These are phyloP conservation scores for Triplophysa yarkandensis DNA, from an alignment of 2,797 vertebrate genomes.

Conservation along the genomic window DNA sequence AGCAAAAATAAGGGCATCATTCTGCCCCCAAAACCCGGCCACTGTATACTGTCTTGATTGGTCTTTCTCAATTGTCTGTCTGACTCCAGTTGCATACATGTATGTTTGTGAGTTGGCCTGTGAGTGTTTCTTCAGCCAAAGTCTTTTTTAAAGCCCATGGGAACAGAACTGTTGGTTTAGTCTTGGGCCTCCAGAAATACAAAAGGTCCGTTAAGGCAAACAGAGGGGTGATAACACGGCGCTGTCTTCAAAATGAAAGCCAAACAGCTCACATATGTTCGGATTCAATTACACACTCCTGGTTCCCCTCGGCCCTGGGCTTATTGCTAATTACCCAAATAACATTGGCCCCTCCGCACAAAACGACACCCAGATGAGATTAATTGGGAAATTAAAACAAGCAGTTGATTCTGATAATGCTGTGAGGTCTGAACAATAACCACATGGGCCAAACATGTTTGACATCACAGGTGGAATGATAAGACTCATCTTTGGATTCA, in stretches of 20 bases:
- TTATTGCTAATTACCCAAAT: slow-evolving; percentile 57
- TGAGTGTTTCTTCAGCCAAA: slow-evolving; percentile 18
- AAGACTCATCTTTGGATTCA: slow-evolving; percentile 28
- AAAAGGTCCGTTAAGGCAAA: slow-evolving; percentile 69
- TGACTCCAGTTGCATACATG: slow-evolving; percentile 7
- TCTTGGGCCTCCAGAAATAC: slow-evolving; percentile 70
- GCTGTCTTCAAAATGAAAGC: slow-evolving; percentile 71
- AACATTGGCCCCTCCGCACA: slow-evolving; percentile 22
- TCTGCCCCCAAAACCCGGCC: slow-evolving; percentile 17
- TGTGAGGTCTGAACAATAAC: slow-evolving; percentile 39
- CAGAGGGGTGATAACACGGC: slow-evolving; percentile 66
- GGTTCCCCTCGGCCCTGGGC: slow-evolving; percentile 43
- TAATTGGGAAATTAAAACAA: slow-evolving; percentile 58
- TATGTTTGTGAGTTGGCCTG: slow-evolving; percentile 10
- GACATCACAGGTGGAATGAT: slow-evolving; percentile 52
- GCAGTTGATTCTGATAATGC: slow-evolving; percentile 51
- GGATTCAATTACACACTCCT: slow-evolving; percentile 72
- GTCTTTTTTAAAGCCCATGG: slow-evolving; percentile 59
- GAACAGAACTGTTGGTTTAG: slow-evolving; percentile 71
- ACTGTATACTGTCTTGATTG: slow-evolving; percentile 35
- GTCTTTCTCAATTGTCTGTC: slow-evolving; percentile 18
- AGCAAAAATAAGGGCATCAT: neutral
- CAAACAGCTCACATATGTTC: slow-evolving; percentile 73
- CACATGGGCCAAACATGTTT: slow-evolving; percentile 38
- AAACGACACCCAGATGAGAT: slow-evolving; percentile 49